phyloP scores from a whole-genome alignment of 2,113 vertebrate genomes.

The Tautogolabrus adspersus region DNA sequence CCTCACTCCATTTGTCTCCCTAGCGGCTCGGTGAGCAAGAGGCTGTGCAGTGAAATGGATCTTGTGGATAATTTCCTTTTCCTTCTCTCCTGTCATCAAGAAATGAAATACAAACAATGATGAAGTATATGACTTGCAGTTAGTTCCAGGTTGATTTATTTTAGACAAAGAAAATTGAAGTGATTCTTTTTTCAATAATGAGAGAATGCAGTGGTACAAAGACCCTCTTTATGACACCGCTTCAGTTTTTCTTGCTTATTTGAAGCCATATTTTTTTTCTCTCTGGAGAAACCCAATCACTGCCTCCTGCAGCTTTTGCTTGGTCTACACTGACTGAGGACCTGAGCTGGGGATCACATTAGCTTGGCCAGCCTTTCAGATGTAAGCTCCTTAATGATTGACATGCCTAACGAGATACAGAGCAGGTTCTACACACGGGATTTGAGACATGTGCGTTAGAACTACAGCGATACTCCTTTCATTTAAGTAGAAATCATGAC shows the following conservation, averaged over 20 bases:
- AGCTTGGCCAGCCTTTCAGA: not conserved
- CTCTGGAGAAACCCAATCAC: slow-evolving; percentile 6
- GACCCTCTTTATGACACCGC: not conserved
- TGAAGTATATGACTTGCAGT: too few relatives aligned
- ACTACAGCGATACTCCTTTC: not conserved
- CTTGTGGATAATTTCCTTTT: too few relatives aligned
- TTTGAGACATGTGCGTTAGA: slow-evolving; percentile 43
- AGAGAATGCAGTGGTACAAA: not conserved
- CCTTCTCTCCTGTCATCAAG: too few relatives aligned
- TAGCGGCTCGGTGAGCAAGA: not conserved
- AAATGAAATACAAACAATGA: too few relatives aligned
- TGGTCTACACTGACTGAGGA: slow-evolving; percentile 40
- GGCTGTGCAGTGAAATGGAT: too few relatives aligned
- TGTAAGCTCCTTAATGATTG: slow-evolving; percentile 27
- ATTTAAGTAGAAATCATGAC: slow-evolving; percentile 1
- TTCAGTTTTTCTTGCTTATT: not conserved
- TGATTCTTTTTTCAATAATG: not conserved
- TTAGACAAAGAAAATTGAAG: too few relatives aligned
- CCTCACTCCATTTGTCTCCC: not conserved
- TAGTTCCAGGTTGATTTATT: too few relatives aligned
- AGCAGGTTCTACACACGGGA: slow-evolving; percentile 13
- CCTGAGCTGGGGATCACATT: not conserved
- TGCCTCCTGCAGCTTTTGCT: slow-evolving; percentile 24
- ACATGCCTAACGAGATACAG: slow-evolving; percentile 43
- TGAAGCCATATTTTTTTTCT: slow-evolving; percentile 14